Conservation (phyloP, 2,113 vertebrate species). For the Alethe diademata region DNA sequence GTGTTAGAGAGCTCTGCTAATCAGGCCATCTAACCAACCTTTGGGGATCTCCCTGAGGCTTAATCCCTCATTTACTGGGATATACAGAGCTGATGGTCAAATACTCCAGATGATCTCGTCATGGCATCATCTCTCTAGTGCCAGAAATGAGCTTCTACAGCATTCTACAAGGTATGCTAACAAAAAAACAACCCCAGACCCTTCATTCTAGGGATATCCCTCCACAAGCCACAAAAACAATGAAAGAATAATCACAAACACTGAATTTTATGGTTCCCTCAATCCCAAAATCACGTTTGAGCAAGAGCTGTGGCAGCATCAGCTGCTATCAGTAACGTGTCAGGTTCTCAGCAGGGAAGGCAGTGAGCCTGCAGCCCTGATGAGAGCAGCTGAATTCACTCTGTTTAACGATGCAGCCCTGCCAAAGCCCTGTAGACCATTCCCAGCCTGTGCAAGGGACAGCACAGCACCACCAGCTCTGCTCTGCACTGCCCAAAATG, state of each 20-base stretch:
- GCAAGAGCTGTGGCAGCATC: neutral
- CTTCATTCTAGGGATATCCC: neutral
- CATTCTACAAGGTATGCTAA: neutral
- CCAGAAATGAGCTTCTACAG: neutral
- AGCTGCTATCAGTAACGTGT: neutral
- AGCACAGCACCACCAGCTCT: neutral
- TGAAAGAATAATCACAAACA: neutral
- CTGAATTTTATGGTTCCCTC: neutral
- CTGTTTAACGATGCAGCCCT: neutral
- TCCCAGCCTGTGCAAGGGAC: neutral
- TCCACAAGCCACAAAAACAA: neutral
- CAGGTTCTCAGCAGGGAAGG: neutral
- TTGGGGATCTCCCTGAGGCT: neutral
- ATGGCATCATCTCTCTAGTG: neutral
- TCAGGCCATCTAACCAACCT: neutral
- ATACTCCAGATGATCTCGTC: neutral
- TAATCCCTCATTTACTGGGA: neutral
- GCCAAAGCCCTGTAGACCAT: neutral
- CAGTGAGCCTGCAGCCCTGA: neutral
- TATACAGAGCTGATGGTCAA: neutral
- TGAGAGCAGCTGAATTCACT: neutral
- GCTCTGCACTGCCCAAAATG: neutral
- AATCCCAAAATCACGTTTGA: neutral
- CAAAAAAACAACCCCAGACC: neutral
- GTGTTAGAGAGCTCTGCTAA: neutral